Percentiles rank a stretch among this genome's conserved stretches.
These are phyloP conservation scores for Dromaius novaehollandiae DNA, from an alignment of 2,113 vertebrate species.

Conservation along the genomic window DNA sequence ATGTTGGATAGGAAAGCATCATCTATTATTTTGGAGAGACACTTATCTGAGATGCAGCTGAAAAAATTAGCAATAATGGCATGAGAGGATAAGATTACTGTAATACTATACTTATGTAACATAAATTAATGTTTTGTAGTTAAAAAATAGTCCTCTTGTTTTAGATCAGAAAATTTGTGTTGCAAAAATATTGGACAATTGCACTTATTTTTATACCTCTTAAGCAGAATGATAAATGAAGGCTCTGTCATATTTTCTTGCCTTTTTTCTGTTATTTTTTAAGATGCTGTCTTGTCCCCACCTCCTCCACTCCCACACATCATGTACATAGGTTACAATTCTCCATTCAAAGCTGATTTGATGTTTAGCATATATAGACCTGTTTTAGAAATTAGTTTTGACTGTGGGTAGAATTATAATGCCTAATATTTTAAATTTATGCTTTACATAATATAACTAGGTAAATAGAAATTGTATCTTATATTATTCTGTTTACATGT, in stretches of 20 bases:
- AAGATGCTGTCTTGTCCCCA: fast-evolving
- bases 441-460: neutral
- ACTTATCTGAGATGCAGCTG: neutral
- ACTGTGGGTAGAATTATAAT: neutral
- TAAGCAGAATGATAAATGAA: neutral
- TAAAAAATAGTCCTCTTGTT: neutral
- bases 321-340: neutral
- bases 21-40: neutral
- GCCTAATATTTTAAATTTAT: neutral
- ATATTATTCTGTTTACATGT: neutral
- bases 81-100: neutral
- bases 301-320: neutral
- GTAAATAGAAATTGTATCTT: neutral
- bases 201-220: neutral
- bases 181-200: neutral
- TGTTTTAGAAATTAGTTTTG: neutral
- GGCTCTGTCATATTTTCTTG: neutral
- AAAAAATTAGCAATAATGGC: neutral
- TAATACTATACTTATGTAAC: neutral
- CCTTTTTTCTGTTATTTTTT: neutral
- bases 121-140: neutral
- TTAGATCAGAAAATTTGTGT: neutral
- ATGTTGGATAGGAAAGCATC: neutral
- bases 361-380: neutral
- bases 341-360: neutral